These are phyloP conservation scores for Chymomyza caudatula DNA, from an alignment of 2,888 invertebrate genomes.

Conservation along the genomic window DNA sequence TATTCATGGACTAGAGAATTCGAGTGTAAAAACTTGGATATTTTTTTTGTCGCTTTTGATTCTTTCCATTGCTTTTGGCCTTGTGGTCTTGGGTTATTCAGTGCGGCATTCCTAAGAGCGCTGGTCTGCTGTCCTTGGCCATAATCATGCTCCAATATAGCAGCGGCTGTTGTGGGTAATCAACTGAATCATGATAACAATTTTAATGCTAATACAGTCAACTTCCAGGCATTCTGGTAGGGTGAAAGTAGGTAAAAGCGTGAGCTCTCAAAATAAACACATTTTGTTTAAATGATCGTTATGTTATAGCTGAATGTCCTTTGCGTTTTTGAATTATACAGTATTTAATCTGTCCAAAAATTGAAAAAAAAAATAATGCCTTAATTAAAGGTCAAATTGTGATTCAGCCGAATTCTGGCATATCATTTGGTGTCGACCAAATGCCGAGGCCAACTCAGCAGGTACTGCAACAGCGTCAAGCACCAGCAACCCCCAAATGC, in stretches of 20 bases:
- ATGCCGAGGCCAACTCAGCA: neutral
- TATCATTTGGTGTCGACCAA: neutral
- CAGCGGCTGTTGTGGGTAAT: slow-evolving; percentile 7
- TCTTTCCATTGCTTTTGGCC: neutral
- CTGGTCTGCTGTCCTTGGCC: neutral
- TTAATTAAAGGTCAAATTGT: slow-evolving; percentile 1
- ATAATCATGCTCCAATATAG: neutral
- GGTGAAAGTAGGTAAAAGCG: neutral
- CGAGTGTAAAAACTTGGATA: slow-evolving; percentile 11
- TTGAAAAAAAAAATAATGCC: neutral
- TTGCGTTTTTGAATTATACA: too few species aligned
- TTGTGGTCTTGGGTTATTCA: neutral
- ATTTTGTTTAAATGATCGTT: neutral
- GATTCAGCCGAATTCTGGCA: neutral
- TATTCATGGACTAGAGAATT: neutral
- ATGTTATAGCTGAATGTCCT: neutral
- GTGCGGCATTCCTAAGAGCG: neutral
- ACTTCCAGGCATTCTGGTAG: neutral
- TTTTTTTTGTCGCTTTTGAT: slow-evolving; percentile 1
- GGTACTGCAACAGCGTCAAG: too few species aligned
- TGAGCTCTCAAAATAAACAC: neutral
- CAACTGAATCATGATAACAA: slow-evolving; percentile 9
- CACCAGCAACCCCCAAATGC: neutral
- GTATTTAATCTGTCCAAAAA: too few species aligned
- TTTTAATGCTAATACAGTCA: slow-evolving; percentile 5